phyloP scores from a whole-genome alignment of 2,797 vertebrate genomes.

The Pteropus rufus region DNA sequence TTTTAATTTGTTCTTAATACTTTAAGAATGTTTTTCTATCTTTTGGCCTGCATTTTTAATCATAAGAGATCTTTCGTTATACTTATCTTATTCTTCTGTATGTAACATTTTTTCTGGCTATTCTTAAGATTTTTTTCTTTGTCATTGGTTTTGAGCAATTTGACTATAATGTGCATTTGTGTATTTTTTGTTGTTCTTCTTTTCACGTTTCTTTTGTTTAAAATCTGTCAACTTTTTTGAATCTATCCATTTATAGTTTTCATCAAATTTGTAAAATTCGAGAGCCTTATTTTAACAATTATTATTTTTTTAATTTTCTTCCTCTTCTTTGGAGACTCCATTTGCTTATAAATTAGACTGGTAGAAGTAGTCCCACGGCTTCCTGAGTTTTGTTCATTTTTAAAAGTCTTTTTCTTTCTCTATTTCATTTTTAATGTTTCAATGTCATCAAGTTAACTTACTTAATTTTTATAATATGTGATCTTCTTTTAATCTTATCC shows the following conservation, averaged over 20 bases:
- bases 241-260: not conserved
- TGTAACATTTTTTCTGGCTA: not conserved
- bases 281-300: not conserved
- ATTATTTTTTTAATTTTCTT: not conserved
- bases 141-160: not conserved
- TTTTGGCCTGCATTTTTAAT: not conserved
- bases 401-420: fast-evolving
- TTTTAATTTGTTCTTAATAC: not conserved
- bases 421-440: not conserved
- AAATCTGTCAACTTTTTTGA: not conserved
- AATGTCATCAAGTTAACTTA: not conserved
- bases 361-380: not conserved
- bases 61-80: not conserved
- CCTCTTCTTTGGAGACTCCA: not conserved
- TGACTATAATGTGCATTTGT: not conserved
- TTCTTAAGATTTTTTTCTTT: not conserved
- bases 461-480: not conserved
- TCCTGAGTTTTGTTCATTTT: not conserved
- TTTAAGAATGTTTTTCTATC: not conserved
- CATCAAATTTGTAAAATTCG: not conserved
- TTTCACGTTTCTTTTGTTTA: not conserved
- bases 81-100: not conserved
- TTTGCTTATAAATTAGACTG: not conserved
- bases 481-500: not conserved
- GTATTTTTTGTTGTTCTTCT: not conserved